phyloP scores from a whole-genome alignment of 2,888 invertebrate species.

The Protonemura montana region DNA sequence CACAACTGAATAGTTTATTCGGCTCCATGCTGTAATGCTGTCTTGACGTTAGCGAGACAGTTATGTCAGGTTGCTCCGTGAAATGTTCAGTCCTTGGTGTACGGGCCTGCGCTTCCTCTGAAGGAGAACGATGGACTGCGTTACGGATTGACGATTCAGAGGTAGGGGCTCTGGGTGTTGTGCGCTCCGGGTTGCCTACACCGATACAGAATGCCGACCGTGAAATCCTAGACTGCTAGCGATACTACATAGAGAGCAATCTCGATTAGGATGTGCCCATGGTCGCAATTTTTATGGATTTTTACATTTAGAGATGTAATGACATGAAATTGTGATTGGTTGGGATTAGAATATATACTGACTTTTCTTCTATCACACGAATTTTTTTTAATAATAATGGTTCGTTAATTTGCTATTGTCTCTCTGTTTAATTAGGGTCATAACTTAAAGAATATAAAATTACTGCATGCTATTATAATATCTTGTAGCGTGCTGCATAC shows the following conservation, averaged over 20 bases:
- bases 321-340: too few species aligned
- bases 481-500: background rate
- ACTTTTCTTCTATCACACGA: background rate
- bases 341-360: too few species aligned
- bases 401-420: background rate
- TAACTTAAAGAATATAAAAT: background rate
- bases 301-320: too few species aligned
- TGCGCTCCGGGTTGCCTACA: too few species aligned
- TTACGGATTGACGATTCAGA: too few species aligned
- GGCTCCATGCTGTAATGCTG: background rate
- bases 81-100: too few species aligned
- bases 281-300: too few species aligned
- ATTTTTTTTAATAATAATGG: background rate
- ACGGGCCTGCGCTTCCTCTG: background rate
- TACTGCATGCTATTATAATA: background rate
- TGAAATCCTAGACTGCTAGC: too few species aligned
- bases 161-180: too few species aligned
- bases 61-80: background rate
- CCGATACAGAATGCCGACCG: too few species aligned
- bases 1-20: background rate
- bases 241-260: too few species aligned
- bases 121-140: background rate
- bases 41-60: background rate
- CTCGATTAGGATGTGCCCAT: too few species aligned
- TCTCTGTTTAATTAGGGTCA: background rate